A percentile compares a stretch with the other conserved stretches of the same genome.
phyloP scores from a whole-genome alignment of 2,888 invertebrate species.

The Byasa hedistus region DNA sequence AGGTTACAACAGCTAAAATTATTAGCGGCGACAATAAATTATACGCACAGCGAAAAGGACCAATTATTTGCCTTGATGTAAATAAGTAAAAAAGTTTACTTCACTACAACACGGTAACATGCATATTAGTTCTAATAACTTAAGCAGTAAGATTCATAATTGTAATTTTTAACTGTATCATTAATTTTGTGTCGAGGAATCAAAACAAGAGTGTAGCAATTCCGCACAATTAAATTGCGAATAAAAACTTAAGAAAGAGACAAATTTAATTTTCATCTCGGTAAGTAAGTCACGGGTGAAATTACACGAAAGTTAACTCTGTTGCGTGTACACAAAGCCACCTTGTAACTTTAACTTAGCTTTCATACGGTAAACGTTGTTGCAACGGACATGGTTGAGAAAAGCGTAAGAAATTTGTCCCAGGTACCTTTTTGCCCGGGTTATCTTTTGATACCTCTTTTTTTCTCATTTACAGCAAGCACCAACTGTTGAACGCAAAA shows the following conservation, averaged over 20 bases:
- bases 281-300: conserved; percentile 11
- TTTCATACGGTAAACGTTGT: conserved; percentile 29
- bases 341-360: background rate
- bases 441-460: conserved; percentile 46
- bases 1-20: conserved; percentile 34
- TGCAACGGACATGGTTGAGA: conserved; percentile 49
- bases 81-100: conserved; percentile 40
- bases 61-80: conserved; percentile 43
- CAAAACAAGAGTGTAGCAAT: conserved; percentile 70
- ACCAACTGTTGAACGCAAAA: conserved; percentile 65
- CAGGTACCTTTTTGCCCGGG: conserved; percentile 49
- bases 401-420: conserved; percentile 76
- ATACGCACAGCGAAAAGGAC: conserved; percentile 34
- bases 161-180: conserved; percentile 21
- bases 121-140: conserved; percentile 14
- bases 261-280: conserved; percentile 33
- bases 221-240: conserved; percentile 69
- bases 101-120: conserved; percentile 18
- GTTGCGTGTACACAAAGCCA: conserved; percentile 17
- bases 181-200: conserved; percentile 43
- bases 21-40: conserved; percentile 35
- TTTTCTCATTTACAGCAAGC: conserved; percentile 42
- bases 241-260: conserved; percentile 54
- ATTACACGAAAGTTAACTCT: conserved; percentile 29
- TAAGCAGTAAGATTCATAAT: conserved; percentile 18